Base-by-base conservation (phyloP, 1,140 invertebrate species). In the Drosophila saltans region DNA sequence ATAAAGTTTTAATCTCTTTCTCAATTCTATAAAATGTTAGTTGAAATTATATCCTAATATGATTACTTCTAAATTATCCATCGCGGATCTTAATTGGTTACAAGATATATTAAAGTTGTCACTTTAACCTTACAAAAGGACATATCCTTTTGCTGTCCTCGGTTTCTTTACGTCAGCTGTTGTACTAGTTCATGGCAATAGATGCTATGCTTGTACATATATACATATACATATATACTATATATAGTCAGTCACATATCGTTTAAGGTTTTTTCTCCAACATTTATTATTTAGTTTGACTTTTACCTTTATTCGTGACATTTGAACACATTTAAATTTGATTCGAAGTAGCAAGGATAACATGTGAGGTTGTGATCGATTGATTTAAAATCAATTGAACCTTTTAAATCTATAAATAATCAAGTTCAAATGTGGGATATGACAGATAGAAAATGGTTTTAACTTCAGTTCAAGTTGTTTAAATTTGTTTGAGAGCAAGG, bases 211-310 rank as follows among this genome's bases (percentile, higher is more conserved):
- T 57, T 60, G 41, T 52, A 70, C 69, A 68, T 39, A 72, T 48
- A 70, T 74, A 48, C 6, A 10, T 24, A 30, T 24, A 24, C 70
- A 59, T 66, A 76, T 76, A 63, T 40, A 9, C 21, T 45, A 48
- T 52, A 52, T 10, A 24, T 48, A 24, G 45, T 48, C 21, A 24
- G 45, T 48, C 21, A 7, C 16, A 16, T 48, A 48, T 48, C 45
- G 45, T 48, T 48, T 48, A 52, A 26, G 45, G 21, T 72, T 66
- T 65, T 65, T 78, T 56, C 61, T 75, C 72, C 68, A 62, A 28
- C 65, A 80, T 86, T 28, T 77, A 83, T 89, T 83, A 86, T 86
- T 88, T 67, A 82, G 72, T 70, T 74, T 70, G 63, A 43, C 58
- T 76, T 60, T 40, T 66, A 74, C 72, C 41, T 66, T 59, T 67